phyloP scores from a whole-genome alignment of 2,888 invertebrate species.

The Pterobdella sp. region DNA sequence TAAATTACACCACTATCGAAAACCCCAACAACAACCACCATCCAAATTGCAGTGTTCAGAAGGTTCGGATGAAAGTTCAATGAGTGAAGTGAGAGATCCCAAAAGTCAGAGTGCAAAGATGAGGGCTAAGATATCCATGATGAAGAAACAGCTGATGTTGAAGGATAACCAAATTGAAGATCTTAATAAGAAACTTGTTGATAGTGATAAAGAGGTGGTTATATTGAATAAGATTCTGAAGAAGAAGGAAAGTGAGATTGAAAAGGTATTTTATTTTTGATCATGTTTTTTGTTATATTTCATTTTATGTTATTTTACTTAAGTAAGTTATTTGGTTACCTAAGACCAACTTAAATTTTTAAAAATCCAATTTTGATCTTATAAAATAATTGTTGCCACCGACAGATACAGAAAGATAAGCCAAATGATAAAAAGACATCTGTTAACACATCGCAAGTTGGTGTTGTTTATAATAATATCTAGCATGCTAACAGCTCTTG shows the following conservation, averaged over 20 bases:
- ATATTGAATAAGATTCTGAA: constrained; percentile 39
- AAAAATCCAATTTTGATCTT: no score
- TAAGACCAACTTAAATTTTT: no score
- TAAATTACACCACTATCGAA: neutral
- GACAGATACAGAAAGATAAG: no score
- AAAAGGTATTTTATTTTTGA: neutral
- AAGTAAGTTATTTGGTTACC: neutral
- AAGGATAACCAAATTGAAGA: constrained; percentile 36
- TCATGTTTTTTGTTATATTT: neutral
- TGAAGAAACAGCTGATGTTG: constrained; percentile 48
- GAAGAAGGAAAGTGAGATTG: constrained; percentile 45
- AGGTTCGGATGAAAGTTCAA: constrained; percentile 2
- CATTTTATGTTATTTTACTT: neutral
- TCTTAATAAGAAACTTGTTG: constrained; percentile 39
- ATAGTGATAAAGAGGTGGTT: constrained; percentile 26
- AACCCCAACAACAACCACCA: neutral
- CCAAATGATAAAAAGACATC: no score
- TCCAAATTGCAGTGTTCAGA: neutral
- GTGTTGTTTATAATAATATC: no score
- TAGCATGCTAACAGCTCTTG: no score
- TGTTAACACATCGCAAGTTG: no score
- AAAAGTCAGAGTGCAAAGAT: neutral
- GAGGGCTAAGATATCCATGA: constrained; percentile 44
- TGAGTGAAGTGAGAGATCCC: neutral
- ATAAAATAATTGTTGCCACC: no score